Base-by-base conservation (phyloP, 2,113 vertebrate species). In the Lophura nycthemera region DNA sequence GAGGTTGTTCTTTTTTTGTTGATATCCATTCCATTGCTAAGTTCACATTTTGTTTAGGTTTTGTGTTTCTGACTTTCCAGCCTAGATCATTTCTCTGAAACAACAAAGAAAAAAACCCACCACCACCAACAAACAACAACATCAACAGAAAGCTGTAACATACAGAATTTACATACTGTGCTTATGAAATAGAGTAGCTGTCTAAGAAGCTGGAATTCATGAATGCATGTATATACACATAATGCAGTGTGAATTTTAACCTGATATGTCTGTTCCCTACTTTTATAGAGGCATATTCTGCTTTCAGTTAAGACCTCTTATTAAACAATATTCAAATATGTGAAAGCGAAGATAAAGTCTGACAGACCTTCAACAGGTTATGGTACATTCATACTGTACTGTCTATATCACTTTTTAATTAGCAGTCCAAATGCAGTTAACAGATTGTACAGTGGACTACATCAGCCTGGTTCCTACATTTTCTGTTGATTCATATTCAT, bases 331-430 rank as follows among this genome's bases (percentile, higher is more conserved):
- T 92, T 97, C 79, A 97, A 96, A 97, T 93, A 97, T 72, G 85
- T 90, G 94, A 97, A 96, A 96, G 86, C 2, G 32, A 97, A 98
- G 96, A 97, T 92, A 96, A 95, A 97, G 94, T 95, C 95, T 98
- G 97, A 96, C 97, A 97, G 95, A 97, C 95, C 96, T 98, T 97
- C 96, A 97, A 96, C 96, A 98, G 97, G 97, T 97, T 97, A 96
- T 89, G 71, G 89, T 97, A 93, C 95, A 89, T 96, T 97, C 95
- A 93, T 97, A 80, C 85, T 92, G 86, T 81, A 88, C 91, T 97
- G 96, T 71, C 78, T 92, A 83, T 88, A 95, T 95, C 93, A 83
- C 93, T 96, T 97, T 97, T 97, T 98, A 97, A 97, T 98, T 98
- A 98, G 89, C 95, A 97, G 97, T 80, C 93, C 96, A 97, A 97